These are phyloP conservation scores for Oeneis ivallda DNA, from an alignment of 2,888 invertebrate species.

Conservation along the genomic window DNA sequence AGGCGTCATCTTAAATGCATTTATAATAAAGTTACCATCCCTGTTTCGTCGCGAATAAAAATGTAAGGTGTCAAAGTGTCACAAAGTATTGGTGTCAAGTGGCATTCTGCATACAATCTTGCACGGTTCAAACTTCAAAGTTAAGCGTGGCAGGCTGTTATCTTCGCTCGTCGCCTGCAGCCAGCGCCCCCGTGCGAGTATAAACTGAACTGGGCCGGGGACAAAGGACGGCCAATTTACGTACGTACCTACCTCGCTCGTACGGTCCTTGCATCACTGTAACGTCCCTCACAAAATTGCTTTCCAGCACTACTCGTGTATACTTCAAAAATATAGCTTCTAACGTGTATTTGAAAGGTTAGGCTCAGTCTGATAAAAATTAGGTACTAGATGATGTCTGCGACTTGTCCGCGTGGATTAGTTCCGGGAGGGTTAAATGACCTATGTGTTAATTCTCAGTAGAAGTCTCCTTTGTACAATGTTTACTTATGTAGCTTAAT, in stretches of 20 bases:
- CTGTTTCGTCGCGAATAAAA: too few species aligned
- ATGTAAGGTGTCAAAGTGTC: not conserved
- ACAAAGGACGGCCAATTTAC: constrained; percentile 35
- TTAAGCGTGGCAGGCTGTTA: not conserved
- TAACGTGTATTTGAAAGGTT: not conserved
- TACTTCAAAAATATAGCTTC: not conserved
- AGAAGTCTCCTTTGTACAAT: too few species aligned
- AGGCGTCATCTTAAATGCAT: too few species aligned
- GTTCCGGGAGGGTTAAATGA: too few species aligned
- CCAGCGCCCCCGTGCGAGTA: not conserved
- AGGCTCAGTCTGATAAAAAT: too few species aligned
- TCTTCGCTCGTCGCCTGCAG: not conserved
- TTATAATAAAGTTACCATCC: too few species aligned
- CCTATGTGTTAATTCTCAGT: too few species aligned
- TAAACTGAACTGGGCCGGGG: constrained; percentile 27
- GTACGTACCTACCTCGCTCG: constrained; percentile 10
- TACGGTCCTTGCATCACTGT: constrained; percentile 9
- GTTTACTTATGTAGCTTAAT: too few species aligned
- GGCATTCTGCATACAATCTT: not conserved
- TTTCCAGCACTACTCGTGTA: not conserved
- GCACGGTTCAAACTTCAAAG: not conserved
- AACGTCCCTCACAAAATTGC: constrained; percentile 13
- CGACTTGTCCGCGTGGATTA: too few species aligned
- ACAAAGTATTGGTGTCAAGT: not conserved
- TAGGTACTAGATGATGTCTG: too few species aligned